Base-by-base conservation (phyloP, 2,888 invertebrate genomes). In the Amphipoea oculea region DNA sequence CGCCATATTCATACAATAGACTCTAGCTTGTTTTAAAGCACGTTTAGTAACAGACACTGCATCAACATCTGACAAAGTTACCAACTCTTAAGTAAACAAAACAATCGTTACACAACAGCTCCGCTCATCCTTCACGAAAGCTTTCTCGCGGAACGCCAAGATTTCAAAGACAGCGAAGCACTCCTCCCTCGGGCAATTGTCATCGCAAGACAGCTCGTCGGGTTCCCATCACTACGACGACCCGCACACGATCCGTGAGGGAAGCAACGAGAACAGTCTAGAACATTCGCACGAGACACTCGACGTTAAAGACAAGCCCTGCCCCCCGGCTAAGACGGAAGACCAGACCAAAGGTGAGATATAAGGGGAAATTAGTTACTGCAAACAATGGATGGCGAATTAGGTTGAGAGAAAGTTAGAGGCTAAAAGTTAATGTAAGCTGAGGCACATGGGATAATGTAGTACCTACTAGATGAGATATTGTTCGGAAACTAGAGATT, bases 121-220 rank as follows among this genome's bases (percentile, higher is more conserved):
- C 85, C 97, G 99, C 76, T 99, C 99, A 94, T 99, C 99, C 60
- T 99, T 99, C 96, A 99, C 99, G 89, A 99, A 99, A 96, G 99
- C 99, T 40, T 99, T 99, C 96, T 99, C 99, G 36, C 97, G 99
- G 86, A 98, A 98, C 95, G 98, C 98, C 82, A 98, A 98, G 97
- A 98, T 98, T 94, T 97, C 98, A 87, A 98, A 98, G 97, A 98
- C 98, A 73, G 97, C 97, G 75, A 97, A 97, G 91, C 97, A 97
- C 88, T 95, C 97, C 40, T 97, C 97, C 88, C 95, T 97, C 86
- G 96, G 97, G 88, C 97, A 97, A 88, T 92, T 97, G 90, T 97
- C 97, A 89, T 96, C 97, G 90, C 96, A 96, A 88, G 97, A 96
- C 92, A 96, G 96, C 91, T 97, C 96, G 78, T 96, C 96, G 14